Evolutionary conservation across 92 coral and sea anemone genomes (phyloP), one percentile per base, ranked within the genome.

Genomic region (Paragorgia papillata): DNA sequence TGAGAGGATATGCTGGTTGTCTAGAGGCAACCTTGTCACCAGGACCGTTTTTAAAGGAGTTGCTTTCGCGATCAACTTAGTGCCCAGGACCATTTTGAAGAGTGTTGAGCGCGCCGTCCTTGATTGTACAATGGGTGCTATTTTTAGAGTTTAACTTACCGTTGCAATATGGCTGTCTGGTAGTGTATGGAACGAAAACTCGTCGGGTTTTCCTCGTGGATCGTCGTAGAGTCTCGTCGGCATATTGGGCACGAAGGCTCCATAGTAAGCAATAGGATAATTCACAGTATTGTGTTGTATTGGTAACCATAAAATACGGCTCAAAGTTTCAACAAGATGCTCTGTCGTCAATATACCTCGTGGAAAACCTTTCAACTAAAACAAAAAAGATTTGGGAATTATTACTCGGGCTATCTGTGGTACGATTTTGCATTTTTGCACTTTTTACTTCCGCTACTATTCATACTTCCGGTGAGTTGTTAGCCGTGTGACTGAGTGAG

Each of bases 181-280:
- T 13, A 95, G 79, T 41, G 90, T 88, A 41, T 67, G 68, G 22
- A 89, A 29, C 41, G 79, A 78, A 46, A 88, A 95, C 48, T 62
- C 76, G 54, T 87, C 90, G 73, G 57, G 57, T 7, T 89, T 69
- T 19, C 85, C 90, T 74, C 97, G 85, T 7, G 60, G 63, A 73
- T 95, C 99, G 63, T 95, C 96, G 82, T 95, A 95, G 70, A 95
- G 66, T 82, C 88, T 95, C 78, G 97, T 79, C 3, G 99, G 99
- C 97, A 89, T 95, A 49, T 86, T 95, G 30, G 99, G 99, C 9
- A 91, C 90, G 85, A 88, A 95, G 44, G 89, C 94, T 10, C 97
- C 99, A 83, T 95, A 95, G 34, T 87, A 85, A 26, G 90, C 69
- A 70, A 95, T 89, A n/a, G 99, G 97, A 55, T 91, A 95, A 84